Conservation (phyloP, 2,797 vertebrate genomes). For the Tiaroga cobitis region DNA sequence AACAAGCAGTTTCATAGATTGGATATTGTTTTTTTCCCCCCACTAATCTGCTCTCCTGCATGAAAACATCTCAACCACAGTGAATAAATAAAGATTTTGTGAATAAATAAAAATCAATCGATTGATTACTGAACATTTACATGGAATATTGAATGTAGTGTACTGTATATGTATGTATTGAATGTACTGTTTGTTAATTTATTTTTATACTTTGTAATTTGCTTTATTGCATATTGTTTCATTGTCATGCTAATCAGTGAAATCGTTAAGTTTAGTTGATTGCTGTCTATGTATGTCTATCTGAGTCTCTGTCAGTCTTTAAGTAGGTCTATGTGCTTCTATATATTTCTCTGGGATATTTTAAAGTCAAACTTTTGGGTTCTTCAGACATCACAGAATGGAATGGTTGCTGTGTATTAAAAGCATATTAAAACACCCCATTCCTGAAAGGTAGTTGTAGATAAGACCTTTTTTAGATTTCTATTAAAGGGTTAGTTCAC, state of each 20-base stretch:
- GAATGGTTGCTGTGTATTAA: not conserved
- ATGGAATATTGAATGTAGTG: not conserved
- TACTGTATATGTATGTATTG: not conserved
- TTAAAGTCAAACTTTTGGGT: not conserved
- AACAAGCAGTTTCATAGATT: constrained; percentile 37
- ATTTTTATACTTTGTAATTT: not conserved
- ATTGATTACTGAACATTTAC: not conserved
- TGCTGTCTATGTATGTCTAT: not conserved
- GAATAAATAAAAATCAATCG: not conserved
- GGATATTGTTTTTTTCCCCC: constrained; percentile 35
- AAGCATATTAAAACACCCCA: not conserved
- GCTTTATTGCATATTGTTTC: not conserved
- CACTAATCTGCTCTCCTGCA: constrained; percentile 54
- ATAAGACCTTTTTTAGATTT: not conserved
- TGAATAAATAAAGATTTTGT: not conserved
- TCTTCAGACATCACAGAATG: not conserved
- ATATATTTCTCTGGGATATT: not conserved
- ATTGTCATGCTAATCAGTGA: not conserved
- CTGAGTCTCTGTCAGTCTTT: not conserved
- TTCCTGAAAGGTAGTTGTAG: not conserved
- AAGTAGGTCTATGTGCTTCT: not conserved
- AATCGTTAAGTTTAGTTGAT: not conserved
- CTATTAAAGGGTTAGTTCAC: too few relatives aligned
- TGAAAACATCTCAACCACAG: constrained; percentile 27
- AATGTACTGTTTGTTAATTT: not conserved